Evolutionary conservation across 2,797 vertebrate genomes (phyloP), one percentile per base, ranked within the genome.

Genomic region (Artibeus lituratus): DNA sequence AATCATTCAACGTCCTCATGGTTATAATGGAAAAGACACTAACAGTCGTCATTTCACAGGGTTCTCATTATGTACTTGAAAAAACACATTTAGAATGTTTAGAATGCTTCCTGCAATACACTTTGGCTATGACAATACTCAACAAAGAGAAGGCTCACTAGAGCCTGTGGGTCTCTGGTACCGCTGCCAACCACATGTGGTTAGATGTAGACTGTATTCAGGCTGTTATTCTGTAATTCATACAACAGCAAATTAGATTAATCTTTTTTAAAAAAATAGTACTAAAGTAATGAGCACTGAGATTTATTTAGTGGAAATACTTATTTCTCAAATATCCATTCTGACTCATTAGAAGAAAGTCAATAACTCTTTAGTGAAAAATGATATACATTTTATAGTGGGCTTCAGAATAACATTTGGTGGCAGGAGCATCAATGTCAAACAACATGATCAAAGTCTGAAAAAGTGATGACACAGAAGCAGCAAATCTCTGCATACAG

Each of bases 381-480:
- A 83, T 88, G 24, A 22, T 21, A 15, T 62, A 84, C 97, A 88
- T 91, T 93, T 93, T 76, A 73, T 86, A 55, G 16, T 95, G 44
- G 39, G 16, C 42, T 94, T 94, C 16, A 96, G 74, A 97, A 98
- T 97, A 97, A 96, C 65, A 65, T 95, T 97, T 84, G 95, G 51
- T 93, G 65, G 18, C 80, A 90, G 85, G 88, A 95, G 86, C 70
- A 94, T 97, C 49, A 73, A 94, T 85, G 91, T 95, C 97, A 98
- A 97, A 95, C n/a, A 96, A 96, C 97, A 85, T 97, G 72, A 97
- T 98, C 98, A 96, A 85, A 87, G 78, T 88, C 59, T 97, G 88
- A 97, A 97, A 97, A 96, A 94, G 82, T 65, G 96, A 32, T 92
- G 86, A 51, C 93, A 80, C 91, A 96, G 94, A 96, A 96, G 86